Percentiles rank a stretch among this genome's conserved stretches.
phyloP scores from a whole-genome alignment of 30 jellyfish, hydroid and myxozoan genomes.

The Clytia hemisphaerica region DNA sequence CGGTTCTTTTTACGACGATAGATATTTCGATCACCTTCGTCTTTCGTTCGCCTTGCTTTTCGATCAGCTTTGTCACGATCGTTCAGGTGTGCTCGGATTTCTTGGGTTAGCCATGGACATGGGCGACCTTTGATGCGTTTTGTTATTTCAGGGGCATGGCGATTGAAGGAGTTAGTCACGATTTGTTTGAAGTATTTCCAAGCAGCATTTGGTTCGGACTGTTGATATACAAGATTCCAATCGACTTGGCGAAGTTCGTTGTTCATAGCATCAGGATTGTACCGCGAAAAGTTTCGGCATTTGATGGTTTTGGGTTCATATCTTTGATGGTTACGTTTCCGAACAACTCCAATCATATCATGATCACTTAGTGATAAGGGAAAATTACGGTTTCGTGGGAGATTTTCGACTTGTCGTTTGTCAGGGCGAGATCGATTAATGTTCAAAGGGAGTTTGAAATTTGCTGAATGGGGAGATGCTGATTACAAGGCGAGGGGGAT shows the following conservation, averaged over 20 bases:
- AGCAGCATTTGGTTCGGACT: constrained; percentile 41
- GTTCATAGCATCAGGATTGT: constrained; percentile 32
- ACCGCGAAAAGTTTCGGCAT: constrained; percentile 46
- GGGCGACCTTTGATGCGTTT: constrained; percentile 41
- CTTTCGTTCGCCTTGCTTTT: constrained; percentile 21
- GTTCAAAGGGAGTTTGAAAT: no score
- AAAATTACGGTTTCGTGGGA: no score
- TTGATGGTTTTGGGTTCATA: constrained; percentile 17
- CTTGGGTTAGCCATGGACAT: constrained; percentile 51
- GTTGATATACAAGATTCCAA: constrained; percentile 28
- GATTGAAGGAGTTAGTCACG: constrained; percentile 25
- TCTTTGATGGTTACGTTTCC: constrained; percentile 24
- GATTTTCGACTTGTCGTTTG: no score
- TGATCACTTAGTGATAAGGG: constrained; percentile 49
- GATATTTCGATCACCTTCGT: no score
- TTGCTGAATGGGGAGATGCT: no score
- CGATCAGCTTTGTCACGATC: constrained; percentile 39
- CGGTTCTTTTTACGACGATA: no score
- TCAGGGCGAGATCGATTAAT: no score
- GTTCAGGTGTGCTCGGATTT: constrained; percentile 23
- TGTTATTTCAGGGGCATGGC: constrained; percentile 44
- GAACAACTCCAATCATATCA: constrained; percentile 52
- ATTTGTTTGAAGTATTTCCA: constrained; percentile 43
- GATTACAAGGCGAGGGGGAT: no score
- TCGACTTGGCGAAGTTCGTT: constrained; percentile 24